These are phyloP conservation scores for Enteromius mattozi DNA, from an alignment of 2,797 vertebrate genomes.

Conservation along the genomic window DNA sequence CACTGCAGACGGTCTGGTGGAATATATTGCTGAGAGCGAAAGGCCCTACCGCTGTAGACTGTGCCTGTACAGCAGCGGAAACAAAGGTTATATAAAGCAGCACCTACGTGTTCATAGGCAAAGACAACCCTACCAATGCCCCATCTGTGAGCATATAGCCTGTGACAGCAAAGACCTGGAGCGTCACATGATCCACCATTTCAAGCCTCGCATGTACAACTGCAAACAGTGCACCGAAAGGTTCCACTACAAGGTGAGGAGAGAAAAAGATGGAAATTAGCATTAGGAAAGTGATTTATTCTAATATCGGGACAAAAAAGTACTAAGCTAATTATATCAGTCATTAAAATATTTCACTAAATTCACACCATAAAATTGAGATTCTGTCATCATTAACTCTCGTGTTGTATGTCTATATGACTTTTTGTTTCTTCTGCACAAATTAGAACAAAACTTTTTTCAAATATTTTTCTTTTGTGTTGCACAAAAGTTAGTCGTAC, in stretches of 20 bases:
- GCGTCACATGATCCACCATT: constrained; percentile 96
- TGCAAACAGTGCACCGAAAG: constrained; percentile 89
- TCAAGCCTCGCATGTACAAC: constrained; percentile 90
- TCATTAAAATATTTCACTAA: neutral
- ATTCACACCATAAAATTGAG: neutral
- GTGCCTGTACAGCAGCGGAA: constrained; percentile 92
- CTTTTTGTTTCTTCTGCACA: neutral
- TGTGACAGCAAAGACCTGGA: constrained; percentile 90
- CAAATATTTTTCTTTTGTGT: neutral
- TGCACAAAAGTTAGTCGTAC: neutral
- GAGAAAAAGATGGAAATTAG: neutral
- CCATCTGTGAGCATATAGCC: constrained; percentile 95
- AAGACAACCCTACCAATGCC: constrained; percentile 94
- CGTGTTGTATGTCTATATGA: neutral
- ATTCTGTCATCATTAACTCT: neutral
- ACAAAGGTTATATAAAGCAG: constrained; percentile 97
- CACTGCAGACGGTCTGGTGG: constrained; percentile 80
- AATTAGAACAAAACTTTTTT: neutral
- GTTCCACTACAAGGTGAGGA: constrained; percentile 93
- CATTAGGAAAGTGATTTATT: neutral
- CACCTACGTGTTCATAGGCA: constrained; percentile 94
- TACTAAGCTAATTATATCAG: neutral
- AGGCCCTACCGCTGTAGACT: constrained; percentile 91
- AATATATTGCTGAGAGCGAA: constrained; percentile 86
- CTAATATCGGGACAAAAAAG: neutral